Percentiles rank a stretch among this genome's conserved stretches.
Evolutionary conservation across 2,113 vertebrate genomes (phyloP).

Genomic region (Dermatemys mawii): DNA sequence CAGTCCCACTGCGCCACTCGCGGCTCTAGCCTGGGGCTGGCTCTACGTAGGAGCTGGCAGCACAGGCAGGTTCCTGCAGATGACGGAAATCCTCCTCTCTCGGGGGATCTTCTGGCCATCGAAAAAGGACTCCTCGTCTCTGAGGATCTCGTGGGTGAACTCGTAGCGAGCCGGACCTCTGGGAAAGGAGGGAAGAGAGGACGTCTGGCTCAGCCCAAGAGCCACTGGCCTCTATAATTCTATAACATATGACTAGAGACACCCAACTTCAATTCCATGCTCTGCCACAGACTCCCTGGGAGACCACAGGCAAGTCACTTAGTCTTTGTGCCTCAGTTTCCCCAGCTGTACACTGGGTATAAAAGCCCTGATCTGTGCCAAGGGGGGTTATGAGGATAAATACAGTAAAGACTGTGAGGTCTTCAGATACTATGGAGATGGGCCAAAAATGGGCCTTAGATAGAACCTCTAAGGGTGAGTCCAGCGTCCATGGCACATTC

Average conservation of each 20-base stretch:
- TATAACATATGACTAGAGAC: neutral
- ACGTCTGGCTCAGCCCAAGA: neutral
- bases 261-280: neutral
- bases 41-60: neutral
- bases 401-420: neutral
- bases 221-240: neutral
- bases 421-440: neutral
- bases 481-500: neutral
- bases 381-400: neutral
- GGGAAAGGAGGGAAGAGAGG: neutral
- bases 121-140: conserved; percentile 86
- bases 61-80: conserved; percentile 87
- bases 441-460: neutral
- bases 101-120: conserved; percentile 79
- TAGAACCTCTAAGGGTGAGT: neutral
- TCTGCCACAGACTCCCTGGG: neutral
- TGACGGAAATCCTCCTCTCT: conserved; percentile 86
- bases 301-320: neutral
- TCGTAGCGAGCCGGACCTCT: conserved; percentile 85
- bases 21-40: neutral
- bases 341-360: neutral
- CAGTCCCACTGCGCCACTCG: neutral
- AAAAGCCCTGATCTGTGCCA: neutral
- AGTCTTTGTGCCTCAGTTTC: neutral
- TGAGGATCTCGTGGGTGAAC: conserved; percentile 91